Percentiles rank a stretch among this genome's conserved stretches.
These are phyloP conservation scores for Xestobium rufovillosum DNA, from an alignment of 2,888 invertebrate species.

Conservation along the genomic window DNA sequence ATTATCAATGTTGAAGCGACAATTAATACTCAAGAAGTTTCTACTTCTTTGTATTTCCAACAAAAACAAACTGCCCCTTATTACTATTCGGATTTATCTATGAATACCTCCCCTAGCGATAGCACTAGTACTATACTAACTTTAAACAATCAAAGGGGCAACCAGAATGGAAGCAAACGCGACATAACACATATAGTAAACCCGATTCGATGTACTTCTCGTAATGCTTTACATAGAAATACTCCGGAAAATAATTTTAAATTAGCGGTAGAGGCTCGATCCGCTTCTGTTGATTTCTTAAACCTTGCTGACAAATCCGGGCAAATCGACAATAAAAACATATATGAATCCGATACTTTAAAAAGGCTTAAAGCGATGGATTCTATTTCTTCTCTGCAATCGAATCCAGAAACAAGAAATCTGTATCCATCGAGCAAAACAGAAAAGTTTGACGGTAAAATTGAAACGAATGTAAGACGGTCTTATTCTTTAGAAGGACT, in stretches of 20 bases:
- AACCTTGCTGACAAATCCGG: slow-evolving; percentile 59
- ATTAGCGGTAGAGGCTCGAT: slow-evolving; percentile 52
- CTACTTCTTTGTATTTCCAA: slow-evolving; percentile 26
- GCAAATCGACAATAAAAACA: slow-evolving; percentile 60
- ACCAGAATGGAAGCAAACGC: slow-evolving; percentile 53
- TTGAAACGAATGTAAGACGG: slow-evolving; percentile 40
- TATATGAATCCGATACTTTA: slow-evolving; percentile 61
- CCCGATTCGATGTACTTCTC: slow-evolving; percentile 49
- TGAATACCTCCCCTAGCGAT: slow-evolving; percentile 32
- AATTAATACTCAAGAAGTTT: slow-evolving; percentile 27
- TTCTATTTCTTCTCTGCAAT: slow-evolving; percentile 44
- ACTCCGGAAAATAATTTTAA: slow-evolving; percentile 42
- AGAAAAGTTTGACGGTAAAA: slow-evolving; percentile 31
- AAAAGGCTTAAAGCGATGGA: slow-evolving; percentile 52
- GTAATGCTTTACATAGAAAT: slow-evolving; percentile 22
- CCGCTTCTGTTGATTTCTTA: slow-evolving; percentile 59
- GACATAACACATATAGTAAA: slow-evolving; percentile 69
- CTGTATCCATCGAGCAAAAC: slow-evolving; percentile 32
- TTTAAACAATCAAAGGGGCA: slow-evolving; percentile 67
- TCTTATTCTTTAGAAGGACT: slow-evolving; percentile 54
- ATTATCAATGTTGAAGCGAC: slow-evolving; percentile 28
- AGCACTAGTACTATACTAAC: slow-evolving; percentile 34
- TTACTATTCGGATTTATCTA: slow-evolving; percentile 72
- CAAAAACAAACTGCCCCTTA: slow-evolving; percentile 64
- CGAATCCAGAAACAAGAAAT: slow-evolving; percentile 47